phyloP scores from a whole-genome alignment of 2,113 vertebrate species.

The Mobula birostris region DNA sequence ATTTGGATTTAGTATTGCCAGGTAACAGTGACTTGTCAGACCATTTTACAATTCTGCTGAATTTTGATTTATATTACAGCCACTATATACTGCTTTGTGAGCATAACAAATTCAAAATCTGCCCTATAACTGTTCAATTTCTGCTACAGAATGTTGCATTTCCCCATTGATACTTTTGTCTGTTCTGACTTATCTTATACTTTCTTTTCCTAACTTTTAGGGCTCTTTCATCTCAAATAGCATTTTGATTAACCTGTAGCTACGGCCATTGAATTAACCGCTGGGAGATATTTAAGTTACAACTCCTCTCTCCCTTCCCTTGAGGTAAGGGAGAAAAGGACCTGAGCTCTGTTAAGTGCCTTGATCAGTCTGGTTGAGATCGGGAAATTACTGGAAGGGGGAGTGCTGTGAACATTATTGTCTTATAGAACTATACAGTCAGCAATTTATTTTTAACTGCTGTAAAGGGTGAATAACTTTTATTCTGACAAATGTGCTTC shows the following conservation, averaged over 20 bases:
- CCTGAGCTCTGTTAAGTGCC: neutral
- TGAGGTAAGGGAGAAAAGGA: neutral
- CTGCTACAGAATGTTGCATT: neutral
- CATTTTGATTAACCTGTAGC: neutral
- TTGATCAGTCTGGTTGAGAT: neutral
- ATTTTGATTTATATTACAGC: too few relatives aligned
- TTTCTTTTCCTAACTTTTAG: neutral
- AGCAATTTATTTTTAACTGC: neutral
- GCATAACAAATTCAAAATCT: neutral
- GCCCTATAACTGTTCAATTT: neutral
- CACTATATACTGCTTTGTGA: neutral
- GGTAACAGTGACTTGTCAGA: neutral
- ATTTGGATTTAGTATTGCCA: neutral
- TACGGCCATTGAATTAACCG: neutral
- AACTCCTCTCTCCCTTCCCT: neutral
- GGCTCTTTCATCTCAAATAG: neutral
- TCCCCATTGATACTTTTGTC: neutral
- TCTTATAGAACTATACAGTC: neutral
- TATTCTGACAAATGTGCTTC: neutral
- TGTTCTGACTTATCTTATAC: neutral
- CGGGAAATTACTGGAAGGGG: neutral
- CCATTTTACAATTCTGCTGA: too few relatives aligned
- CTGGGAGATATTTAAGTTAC: neutral
- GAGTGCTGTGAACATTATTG: neutral
- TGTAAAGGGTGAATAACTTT: neutral